Conservation (phyloP, 1,140 invertebrate species). For the Temnothorax curvispinosus region DNA sequence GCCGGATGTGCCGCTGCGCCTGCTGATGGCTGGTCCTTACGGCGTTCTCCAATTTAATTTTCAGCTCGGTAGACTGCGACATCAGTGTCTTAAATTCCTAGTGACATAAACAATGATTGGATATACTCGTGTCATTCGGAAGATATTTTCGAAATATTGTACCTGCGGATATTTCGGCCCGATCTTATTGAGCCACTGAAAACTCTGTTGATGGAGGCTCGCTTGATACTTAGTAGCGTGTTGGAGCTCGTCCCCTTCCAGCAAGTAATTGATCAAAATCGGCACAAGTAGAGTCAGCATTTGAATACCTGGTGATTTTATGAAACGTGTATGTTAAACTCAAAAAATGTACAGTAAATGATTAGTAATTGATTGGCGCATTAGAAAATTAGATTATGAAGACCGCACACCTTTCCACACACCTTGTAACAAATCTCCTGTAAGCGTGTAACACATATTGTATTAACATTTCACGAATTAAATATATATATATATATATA, state of each 20-base stretch:
- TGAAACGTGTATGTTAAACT: slow-evolving; percentile 23
- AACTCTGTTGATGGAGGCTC: slow-evolving; percentile 93
- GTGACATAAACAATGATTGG: slow-evolving; percentile 70
- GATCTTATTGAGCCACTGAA: slow-evolving; percentile 95
- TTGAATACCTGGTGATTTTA: slow-evolving; percentile 91
- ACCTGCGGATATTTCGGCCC: slow-evolving; percentile 96
- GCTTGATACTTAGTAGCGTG: slow-evolving; percentile 88
- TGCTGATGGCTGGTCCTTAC: slow-evolving; percentile 91
- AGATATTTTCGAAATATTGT: slow-evolving; percentile 66
- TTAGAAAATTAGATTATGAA: slow-evolving; percentile 28
- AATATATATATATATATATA: neutral
- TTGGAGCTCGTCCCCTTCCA: slow-evolving; percentile 89
- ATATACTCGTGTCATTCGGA: neutral
- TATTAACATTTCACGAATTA: slow-evolving; percentile 44
- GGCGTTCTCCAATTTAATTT: slow-evolving; percentile 93
- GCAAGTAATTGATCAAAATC: slow-evolving; percentile 93
- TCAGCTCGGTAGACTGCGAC: slow-evolving; percentile 92
- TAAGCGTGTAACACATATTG: slow-evolving; percentile 81
- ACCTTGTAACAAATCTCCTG: slow-evolving; percentile 87
- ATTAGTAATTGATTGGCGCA: slow-evolving; percentile 10
- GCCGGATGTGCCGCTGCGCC: slow-evolving; percentile 81
- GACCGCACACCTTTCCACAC: slow-evolving; percentile 69
- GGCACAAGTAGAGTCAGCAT: slow-evolving; percentile 95
- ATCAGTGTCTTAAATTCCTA: slow-evolving; percentile 97
- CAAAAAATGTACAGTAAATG: neutral